These are phyloP conservation scores for Pseudopipra pipra DNA, from an alignment of 2,113 vertebrate genomes.

Conservation along the genomic window DNA sequence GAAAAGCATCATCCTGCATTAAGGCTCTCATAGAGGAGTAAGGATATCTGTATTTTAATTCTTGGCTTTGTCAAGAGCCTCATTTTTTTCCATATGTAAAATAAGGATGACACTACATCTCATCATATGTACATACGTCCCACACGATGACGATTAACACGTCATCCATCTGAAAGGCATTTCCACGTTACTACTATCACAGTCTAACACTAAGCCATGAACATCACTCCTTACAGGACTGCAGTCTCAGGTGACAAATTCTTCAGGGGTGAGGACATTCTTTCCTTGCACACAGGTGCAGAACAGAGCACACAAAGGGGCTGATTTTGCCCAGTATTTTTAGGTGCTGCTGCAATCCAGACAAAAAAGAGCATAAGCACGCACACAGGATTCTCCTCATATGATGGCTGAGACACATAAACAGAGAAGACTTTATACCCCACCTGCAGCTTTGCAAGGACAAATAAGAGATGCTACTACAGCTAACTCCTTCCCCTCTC, in stretches of 20 bases:
- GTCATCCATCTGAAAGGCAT: neutral
- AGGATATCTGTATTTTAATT: neutral
- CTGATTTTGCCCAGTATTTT: neutral
- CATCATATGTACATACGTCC: neutral
- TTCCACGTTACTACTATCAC: neutral
- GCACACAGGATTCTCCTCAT: rapidly evolving
- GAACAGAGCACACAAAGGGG: neutral
- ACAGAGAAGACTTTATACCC: neutral
- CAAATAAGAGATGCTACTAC: neutral
- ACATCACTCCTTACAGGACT: neutral
- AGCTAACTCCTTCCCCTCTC: neutral
- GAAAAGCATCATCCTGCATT: neutral
- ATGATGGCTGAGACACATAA: neutral
- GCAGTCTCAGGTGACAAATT: neutral
- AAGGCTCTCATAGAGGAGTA: neutral
- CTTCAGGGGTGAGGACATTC: neutral
- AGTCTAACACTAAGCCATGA: neutral
- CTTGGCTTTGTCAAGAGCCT: neutral
- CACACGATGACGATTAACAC: rapidly evolving
- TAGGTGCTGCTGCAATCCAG: neutral
- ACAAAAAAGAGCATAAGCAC: neutral
- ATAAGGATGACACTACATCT: neutral
- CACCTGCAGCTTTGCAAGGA: neutral
- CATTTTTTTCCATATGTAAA: neutral
- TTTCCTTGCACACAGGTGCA: neutral